These are phyloP conservation scores for Bubo bubo DNA, from an alignment of 2,113 vertebrate species.

Conservation along the genomic window DNA sequence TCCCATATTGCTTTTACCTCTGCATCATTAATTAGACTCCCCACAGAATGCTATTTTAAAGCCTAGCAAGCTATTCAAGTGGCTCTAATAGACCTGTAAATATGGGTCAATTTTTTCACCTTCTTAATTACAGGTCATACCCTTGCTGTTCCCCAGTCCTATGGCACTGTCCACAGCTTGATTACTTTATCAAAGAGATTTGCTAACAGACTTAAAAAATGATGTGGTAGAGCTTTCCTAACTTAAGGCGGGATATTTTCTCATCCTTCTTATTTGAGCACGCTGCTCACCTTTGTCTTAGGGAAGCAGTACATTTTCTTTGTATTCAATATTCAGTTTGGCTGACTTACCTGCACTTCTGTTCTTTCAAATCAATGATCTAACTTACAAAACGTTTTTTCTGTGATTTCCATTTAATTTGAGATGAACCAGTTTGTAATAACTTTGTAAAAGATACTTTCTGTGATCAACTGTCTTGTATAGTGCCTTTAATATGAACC, in stretches of 20 bases:
- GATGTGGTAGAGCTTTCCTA: background rate
- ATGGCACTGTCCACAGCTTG: background rate
- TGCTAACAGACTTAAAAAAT: background rate
- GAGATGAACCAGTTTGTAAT: background rate
- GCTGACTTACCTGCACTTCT: background rate
- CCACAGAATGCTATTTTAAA: conserved; percentile 27
- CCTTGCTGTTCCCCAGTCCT: background rate
- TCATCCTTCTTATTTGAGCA: background rate
- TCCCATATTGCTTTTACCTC: conserved; percentile 58
- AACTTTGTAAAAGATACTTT: background rate
- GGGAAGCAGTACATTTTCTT: background rate
- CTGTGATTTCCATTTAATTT: background rate
- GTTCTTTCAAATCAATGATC: background rate
- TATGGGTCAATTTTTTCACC: conserved; percentile 35
- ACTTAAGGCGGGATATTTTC: background rate
- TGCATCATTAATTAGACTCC: conserved; percentile 66
- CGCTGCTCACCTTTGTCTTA: background rate
- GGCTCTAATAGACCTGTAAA: conserved; percentile 45
- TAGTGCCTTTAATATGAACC: background rate
- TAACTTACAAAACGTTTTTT: background rate
- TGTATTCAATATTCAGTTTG: background rate
- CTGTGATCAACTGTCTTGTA: background rate
- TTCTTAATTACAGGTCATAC: conserved; percentile 20
- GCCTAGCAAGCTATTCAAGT: conserved; percentile 22
- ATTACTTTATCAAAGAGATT: background rate